A percentile compares a stretch with the other conserved stretches of the same genome.
phyloP scores from a whole-genome alignment of 2,113 vertebrate species.

The Stegastes partitus region DNA sequence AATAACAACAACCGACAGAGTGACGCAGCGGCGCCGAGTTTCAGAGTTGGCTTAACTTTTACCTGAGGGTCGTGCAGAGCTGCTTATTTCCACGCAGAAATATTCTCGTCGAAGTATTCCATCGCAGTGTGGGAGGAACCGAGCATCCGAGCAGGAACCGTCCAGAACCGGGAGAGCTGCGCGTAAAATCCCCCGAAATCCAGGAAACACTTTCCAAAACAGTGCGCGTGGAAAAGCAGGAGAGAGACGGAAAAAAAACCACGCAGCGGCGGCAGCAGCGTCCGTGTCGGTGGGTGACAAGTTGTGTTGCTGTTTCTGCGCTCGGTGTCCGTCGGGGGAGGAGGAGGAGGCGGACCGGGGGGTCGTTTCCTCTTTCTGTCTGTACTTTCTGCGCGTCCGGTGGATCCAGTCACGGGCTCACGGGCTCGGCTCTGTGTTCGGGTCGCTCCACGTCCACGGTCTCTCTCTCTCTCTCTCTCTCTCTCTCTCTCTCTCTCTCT shows the following conservation, averaged over 20 bases:
- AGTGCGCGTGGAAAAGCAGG: constrained; percentile 41
- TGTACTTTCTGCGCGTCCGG: constrained; percentile 76
- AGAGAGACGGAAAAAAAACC: constrained; percentile 31
- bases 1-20: neutral
- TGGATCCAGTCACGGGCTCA: constrained; percentile 80
- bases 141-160: constrained; percentile 55
- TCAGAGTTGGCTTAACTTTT: constrained; percentile 62
- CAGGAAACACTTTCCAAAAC: constrained; percentile 44
- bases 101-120: constrained; percentile 73
- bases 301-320: constrained; percentile 77
- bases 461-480: constrained; percentile 44
- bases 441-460: constrained; percentile 72
- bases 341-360: constrained; percentile 35
- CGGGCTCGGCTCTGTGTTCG: constrained; percentile 72
- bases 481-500: constrained; percentile 68
- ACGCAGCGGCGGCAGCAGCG: constrained; percentile 48
- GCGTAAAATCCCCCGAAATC: neutral
- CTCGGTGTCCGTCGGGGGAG: constrained; percentile 61
- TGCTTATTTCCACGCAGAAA: constrained; percentile 62
- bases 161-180: constrained; percentile 41
- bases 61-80: constrained; percentile 10
- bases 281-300: constrained; percentile 80
- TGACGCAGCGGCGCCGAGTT: constrained; percentile 34
- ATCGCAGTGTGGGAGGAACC: constrained; percentile 67
- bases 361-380: constrained; percentile 74